phyloP scores from a whole-genome alignment of 2,888 invertebrate genomes.

The Meganola albula region DNA sequence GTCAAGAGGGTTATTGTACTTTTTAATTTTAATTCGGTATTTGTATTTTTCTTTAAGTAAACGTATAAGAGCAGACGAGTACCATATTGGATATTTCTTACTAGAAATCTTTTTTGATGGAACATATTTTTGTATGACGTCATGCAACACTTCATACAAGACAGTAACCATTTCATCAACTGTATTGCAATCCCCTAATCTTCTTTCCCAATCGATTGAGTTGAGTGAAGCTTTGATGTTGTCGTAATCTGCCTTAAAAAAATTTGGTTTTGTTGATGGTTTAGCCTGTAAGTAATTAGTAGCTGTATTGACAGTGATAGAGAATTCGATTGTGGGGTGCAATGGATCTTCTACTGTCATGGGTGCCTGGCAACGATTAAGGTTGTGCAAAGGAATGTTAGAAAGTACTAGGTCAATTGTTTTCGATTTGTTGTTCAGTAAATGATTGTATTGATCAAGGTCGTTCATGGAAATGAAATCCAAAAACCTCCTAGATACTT shows the following conservation, averaged over 20 bases:
- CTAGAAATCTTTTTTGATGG: background rate
- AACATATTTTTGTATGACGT: conserved; percentile 1
- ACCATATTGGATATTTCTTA: conserved; percentile 4
- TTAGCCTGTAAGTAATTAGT: background rate
- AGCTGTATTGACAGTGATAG: background rate
- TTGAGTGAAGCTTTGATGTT: too few species aligned
- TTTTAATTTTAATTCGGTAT: conserved; percentile 3
- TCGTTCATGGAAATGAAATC: conserved; percentile 1
- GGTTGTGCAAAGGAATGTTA: background rate
- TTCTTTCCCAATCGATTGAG: conserved; percentile 1
- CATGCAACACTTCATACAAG: conserved; percentile 1
- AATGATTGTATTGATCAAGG: conserved; percentile 9
- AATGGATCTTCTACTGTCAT: conserved; percentile 4
- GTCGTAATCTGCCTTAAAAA: conserved; percentile 12
- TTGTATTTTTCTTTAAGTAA: conserved; percentile 2
- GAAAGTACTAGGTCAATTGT: conserved; percentile 5
- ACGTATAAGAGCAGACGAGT: conserved; percentile 1
- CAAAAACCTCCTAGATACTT: conserved; percentile 2
- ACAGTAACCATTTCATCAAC: background rate
- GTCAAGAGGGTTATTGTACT: conserved; percentile 5
- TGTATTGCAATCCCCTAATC: background rate
- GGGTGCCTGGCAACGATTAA: background rate
- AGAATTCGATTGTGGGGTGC: conserved; percentile 4
- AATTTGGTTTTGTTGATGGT: conserved; percentile 1
- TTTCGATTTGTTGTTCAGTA: conserved; percentile 5